Base-by-base conservation (phyloP, 53 echinoderm and acorn worm genomes). In the Holothuria leucospilota region DNA sequence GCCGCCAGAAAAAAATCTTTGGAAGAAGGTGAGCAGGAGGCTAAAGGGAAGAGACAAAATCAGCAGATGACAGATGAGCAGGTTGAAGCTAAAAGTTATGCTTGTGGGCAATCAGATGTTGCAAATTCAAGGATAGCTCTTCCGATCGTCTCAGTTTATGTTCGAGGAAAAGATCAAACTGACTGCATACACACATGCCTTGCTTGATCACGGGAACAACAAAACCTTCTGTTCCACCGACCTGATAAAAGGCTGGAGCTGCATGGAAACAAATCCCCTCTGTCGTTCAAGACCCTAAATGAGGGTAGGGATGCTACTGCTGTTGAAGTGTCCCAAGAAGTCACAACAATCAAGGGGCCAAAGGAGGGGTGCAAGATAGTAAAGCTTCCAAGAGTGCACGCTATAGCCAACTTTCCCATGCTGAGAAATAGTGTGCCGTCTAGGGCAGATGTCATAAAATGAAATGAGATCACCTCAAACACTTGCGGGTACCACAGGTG, bases 251-350 rank as follows among this genome's bases (percentile, higher is more conserved):
- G 63, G 67, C 65, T 89, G n/a, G 68, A 73, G 30, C 75, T 63
- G 21, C 23, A 82, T 21, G 89, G 83, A 14, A 60, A 79, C 6
- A 61, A 81, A 30, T 72, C 81, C 24, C 62, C 30, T 28, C 67
- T 92, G 82, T 62, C 66, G 20, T 77, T 89, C 13, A 51, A 81
- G 40, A 92, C 89, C 40, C 85, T 92, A 10, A 81, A 72, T 15
- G 25, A 64, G 20, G 81, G 63, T 4, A 40, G 65, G 6, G 62
- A 81, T 80, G 39, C 63, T n/a, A n/a, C n/a, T n/a, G n/a, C n/a
- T n/a, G n/a, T n/a, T n/a, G n/a, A n/a, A n/a, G n/a, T n/a, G n/a
- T n/a, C n/a, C n/a, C n/a, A n/a, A n/a, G n/a, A n/a, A n/a, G n/a
- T n/a, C n/a, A n/a, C n/a, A n/a, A n/a, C n/a, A n/a, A n/a, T n/a